These are phyloP conservation scores for Microtus pennsylvanicus DNA, from an alignment of 2,113 vertebrate genomes.

Conservation along the genomic window DNA sequence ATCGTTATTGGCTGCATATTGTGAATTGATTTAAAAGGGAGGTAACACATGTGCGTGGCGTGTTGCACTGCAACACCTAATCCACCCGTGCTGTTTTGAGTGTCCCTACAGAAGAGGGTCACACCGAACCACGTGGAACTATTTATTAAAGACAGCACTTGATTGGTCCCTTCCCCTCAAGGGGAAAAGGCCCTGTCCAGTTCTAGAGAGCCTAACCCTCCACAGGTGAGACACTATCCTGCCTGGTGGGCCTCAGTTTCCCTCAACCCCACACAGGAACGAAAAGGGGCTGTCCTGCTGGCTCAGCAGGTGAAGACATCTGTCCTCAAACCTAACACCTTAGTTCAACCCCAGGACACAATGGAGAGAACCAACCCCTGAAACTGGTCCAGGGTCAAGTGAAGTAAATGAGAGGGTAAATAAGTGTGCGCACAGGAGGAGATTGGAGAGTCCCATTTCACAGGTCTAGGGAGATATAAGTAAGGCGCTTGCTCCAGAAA, in stretches of 20 bases:
- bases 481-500: neutral
- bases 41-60: neutral
- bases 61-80: neutral
- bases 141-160: neutral
- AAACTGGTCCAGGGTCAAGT: neutral
- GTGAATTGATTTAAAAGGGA: neutral
- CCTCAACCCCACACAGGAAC: neutral
- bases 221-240: neutral
- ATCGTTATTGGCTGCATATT: constrained; percentile 58
- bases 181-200: neutral
- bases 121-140: neutral
- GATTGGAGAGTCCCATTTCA: neutral
- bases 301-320: neutral
- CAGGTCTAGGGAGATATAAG: neutral
- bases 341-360: neutral
- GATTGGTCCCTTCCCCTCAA: no score
- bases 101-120: neutral
- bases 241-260: neutral
- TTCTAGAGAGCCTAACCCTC: neutral
- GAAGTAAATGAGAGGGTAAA: neutral
- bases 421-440: neutral
- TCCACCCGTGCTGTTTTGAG: neutral
- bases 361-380: neutral
- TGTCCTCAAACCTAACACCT: neutral
- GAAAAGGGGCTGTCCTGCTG: neutral